Percentiles rank a stretch among this genome's conserved stretches.
Conservation (phyloP, 35 echinoderm and acorn worm species). For the Diadema setosum region DNA sequence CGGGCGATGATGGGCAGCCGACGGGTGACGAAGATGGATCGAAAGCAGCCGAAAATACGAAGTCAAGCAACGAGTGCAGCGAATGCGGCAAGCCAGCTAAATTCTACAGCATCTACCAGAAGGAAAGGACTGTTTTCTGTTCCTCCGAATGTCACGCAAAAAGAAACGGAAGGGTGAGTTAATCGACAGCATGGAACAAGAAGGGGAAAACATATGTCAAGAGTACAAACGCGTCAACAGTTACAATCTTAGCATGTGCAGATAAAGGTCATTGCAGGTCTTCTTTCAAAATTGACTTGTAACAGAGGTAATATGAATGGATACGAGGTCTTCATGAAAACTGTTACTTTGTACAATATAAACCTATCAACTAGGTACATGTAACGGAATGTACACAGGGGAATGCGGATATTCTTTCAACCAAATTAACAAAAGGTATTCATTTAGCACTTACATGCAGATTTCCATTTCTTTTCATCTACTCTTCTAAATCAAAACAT, state of each 20-base stretch:
- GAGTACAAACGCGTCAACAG: background rate
- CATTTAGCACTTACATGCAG: too few relatives aligned
- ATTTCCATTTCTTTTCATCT: too few relatives aligned
- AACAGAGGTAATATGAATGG: background rate
- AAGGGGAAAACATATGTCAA: background rate
- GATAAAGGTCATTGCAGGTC: background rate
- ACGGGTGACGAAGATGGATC: background rate
- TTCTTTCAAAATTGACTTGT: background rate
- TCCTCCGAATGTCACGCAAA: background rate
- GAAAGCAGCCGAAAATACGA: background rate
- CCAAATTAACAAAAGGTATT: too few relatives aligned
- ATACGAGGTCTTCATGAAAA: background rate
- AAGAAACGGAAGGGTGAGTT: background rate
- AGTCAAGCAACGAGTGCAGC: background rate
- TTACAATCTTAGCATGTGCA: background rate
- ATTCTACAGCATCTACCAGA: conserved; percentile 10
- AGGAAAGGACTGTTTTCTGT: background rate
- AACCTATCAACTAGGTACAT: too few relatives aligned
- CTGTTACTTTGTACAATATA: background rate
- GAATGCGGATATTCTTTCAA: too few relatives aligned
- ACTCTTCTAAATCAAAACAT: too few relatives aligned
- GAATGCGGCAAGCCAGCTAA: background rate
- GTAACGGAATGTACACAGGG: too few relatives aligned
- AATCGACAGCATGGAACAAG: background rate
- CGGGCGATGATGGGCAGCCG: too few relatives aligned